These are phyloP conservation scores for Noctua janthina DNA, from an alignment of 2,888 invertebrate genomes.

Conservation along the genomic window DNA sequence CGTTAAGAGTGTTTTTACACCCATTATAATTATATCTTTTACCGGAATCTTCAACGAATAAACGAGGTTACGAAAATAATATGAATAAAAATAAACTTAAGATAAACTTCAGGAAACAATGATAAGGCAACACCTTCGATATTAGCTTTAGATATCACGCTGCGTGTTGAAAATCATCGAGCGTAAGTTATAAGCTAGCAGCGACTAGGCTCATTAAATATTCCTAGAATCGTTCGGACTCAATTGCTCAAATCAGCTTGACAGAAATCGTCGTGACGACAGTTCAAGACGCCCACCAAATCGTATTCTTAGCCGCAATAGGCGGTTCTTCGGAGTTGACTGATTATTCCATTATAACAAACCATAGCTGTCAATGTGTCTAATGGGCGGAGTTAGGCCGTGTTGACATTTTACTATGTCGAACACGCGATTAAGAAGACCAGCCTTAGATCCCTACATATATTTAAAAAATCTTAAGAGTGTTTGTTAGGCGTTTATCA, in stretches of 20 bases:
- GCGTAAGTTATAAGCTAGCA: constrained; percentile 5
- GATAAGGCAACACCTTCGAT: constrained; percentile 46
- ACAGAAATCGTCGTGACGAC: not conserved
- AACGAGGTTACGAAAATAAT: not conserved
- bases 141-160: constrained; percentile 37
- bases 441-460: no score
- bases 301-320: not conserved
- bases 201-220: not conserved
- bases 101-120: constrained; percentile 45
- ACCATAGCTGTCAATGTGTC: no score
- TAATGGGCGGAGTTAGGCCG: no score
- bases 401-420: no score
- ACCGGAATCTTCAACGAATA: not conserved
- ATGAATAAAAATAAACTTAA: constrained; percentile 14
- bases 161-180: constrained; percentile 27
- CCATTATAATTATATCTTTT: not conserved
- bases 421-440: not conserved
- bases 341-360: not conserved
- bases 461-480: no score
- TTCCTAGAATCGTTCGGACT: not conserved
- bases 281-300: not conserved
- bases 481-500: no score
- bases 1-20: not conserved
- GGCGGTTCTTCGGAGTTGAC: not conserved
- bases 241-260: not conserved